Evolutionary conservation across 1,140 invertebrate species (phyloP), one percentile per base, ranked within the genome.

Genomic region (Lanistes nyassanus): DNA sequence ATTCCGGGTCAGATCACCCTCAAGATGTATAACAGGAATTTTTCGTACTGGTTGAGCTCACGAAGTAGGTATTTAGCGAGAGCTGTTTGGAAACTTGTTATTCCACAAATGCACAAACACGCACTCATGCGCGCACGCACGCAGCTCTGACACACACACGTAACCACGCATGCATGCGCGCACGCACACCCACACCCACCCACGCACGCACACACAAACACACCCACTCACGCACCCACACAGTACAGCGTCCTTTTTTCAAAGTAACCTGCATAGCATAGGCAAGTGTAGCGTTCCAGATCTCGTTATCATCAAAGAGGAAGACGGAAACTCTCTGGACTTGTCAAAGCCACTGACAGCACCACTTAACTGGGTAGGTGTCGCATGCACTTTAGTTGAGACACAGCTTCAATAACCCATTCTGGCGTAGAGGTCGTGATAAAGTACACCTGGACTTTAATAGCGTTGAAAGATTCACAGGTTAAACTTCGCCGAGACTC

Each of bases 71-170:
- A n/a, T n/a, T n/a, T 11, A 26, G 56, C 56, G 7, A 23, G 56
- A 6, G 56, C 23, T 6, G n/a, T 60, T 23, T 60, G 56, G 7
- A 26, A 26, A 23, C 56, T 60, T 60, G 23, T 7, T 60, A 6
- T 26, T 60, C 51, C 23, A 60, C 23, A 60, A 23, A 60, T 60
- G 31, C 56, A n/a, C 56, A 60, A 23, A 60, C 56, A 60, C 56
- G 23, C 56, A 60, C 56, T 26, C 56, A 60, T 29, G 31, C 56
- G 31, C 56, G 31, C 56, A 60, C 56, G 31, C 56, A 60, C 56
- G 7, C 56, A 60, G 31, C 56, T 9, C 56, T 26, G 23, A 60
- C 56, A 60, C 56, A 60, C 56, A 60, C 56, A 60, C 56, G 31
- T n/a, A n/a, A n/a, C n/a, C n/a, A n/a, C n/a, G n/a, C n/a, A n/a